Evolutionary conservation across 2,113 vertebrate genomes (phyloP), one percentile per base, ranked within the genome.

Genomic region (Fregetta grallaria): DNA sequence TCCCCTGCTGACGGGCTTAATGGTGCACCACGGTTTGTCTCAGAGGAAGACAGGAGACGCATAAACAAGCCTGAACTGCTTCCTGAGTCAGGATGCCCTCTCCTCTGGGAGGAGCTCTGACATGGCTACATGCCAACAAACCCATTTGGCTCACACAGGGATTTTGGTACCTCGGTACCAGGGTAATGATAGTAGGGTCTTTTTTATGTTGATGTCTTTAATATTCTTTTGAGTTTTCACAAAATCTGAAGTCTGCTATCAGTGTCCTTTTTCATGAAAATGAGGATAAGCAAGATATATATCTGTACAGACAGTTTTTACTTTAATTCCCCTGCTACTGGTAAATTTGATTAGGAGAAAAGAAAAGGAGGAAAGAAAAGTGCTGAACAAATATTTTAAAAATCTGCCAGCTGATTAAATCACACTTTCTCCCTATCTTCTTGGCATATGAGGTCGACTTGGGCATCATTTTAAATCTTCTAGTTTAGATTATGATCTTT

Each of bases 361-460:
- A 95, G 40, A 77, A 65, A 38, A 88, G 72, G 45, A 44, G 49
- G 70, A 89, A 86, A 95, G 40, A 74, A 65, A 92, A 75, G 47
- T 47, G 63, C 75, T 86, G 68, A 96, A 93, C 71, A 96, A 96
- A 94, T 95, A 93, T 53, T 95, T 93, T 75, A 42, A 93, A 93
- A 91, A 84, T 81, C 47, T 86, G 56, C 68, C 61, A 49, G 47
- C 36, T 88, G 94, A 91, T 94, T 92, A 95, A 94, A 95, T 91
- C 92, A 74, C 47, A 86, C 30, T 96, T 91, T 94, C 20, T 52
- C 47, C 72, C 30, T 91, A 27, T 94, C 72, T 86, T 56, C 82
- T 86, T 93, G 92, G 79, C 47, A 59, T 92, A 80, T 61, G 88
- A 92, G 27, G 49, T 68, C 4, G 15, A 84, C 79, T 84, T 92